Evolutionary conservation across 1,140 invertebrate species (phyloP).

Genomic region (Drosophila bocqueti): DNA sequence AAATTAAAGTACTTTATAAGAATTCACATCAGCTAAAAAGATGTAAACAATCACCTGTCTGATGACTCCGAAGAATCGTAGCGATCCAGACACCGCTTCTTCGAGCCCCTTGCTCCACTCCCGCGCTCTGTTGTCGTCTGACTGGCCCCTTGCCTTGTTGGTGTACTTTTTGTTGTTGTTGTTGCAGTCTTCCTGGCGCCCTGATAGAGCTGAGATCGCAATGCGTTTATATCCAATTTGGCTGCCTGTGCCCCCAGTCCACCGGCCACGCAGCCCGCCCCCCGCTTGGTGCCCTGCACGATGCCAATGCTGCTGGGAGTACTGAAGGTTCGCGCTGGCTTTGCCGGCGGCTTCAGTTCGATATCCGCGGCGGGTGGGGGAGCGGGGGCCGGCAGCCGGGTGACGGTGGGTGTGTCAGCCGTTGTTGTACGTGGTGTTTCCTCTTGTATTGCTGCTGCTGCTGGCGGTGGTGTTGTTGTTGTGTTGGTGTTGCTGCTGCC

Average conservation of each 20-base stretch:
- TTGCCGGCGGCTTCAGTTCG: constrained; percentile 61
- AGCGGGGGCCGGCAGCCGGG: constrained; percentile 12
- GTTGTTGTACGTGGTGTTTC: constrained; percentile 19
- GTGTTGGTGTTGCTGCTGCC: constrained; percentile 31
- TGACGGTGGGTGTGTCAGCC: constrained; percentile 38
- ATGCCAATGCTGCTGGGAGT: constrained; percentile 66
- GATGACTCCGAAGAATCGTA: constrained; percentile 95
- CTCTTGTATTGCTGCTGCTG: constrained; percentile 9
- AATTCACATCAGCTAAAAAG: too few species aligned
- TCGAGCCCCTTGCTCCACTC: constrained; percentile 85
- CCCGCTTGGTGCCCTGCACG: constrained; percentile 67
- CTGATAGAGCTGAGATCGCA: constrained; percentile 78
- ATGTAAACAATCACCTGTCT: constrained; percentile 89
- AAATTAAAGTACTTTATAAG: too few species aligned
- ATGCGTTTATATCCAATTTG: constrained; percentile 72
- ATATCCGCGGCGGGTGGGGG: constrained; percentile 34
- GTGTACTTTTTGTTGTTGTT: constrained; percentile 2
- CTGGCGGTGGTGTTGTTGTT: constrained; percentile 4
- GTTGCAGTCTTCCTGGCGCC: constrained; percentile 58
- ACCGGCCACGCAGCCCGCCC: constrained; percentile 6
- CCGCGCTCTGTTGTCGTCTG: constrained; percentile 10
- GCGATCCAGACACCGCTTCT: constrained; percentile 93
- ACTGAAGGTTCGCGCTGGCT: constrained; percentile 54
- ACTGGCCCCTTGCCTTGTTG: constrained; percentile 12
- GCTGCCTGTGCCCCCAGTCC: constrained; percentile 15